Base-by-base conservation (phyloP, 1,140 invertebrate genomes). In the Aphelenchoides besseyi region DNA sequence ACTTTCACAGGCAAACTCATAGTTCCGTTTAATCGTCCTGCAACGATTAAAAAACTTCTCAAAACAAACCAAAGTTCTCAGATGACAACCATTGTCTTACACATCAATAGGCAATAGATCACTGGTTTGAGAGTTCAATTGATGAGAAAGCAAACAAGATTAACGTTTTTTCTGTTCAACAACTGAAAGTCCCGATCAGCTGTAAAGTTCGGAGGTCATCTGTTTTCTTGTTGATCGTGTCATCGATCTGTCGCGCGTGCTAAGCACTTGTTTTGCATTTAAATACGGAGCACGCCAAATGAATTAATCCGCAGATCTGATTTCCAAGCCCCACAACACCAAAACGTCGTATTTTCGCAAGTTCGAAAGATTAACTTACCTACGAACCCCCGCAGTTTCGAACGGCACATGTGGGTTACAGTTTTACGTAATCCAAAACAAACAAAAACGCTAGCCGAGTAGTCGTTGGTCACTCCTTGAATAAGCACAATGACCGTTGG, bases 391-490 rank as follows among this genome's bases (percentile, higher is more conserved):
- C n/a, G n/a, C n/a, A n/a, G n/a, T n/a, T n/a, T n/a, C n/a, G n/a
- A n/a, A n/a, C n/a, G n/a, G n/a, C n/a, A n/a, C n/a, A n/a, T n/a
- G n/a, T n/a, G n/a, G n/a, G n/a, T n/a, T n/a, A n/a, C n/a, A n/a
- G n/a, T 28, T 59, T 59, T 33, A 23, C 55, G 55, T 33, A 33
- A 59, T 59, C 55, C 55, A 59, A 59, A 59, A 59, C 18, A 59
- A 59, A 59, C 55, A 59, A 12, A 33, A 5, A 23, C 41, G 41
- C 41, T 23, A 23, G 41, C 41, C 41, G 41, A 48, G 41, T 48
- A 23, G 12, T 23, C n/a, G n/a, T n/a, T n/a, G n/a, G n/a, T n/a
- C n/a, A n/a, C n/a, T n/a, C n/a, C n/a, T n/a, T n/a, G n/a, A 16
- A 48, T 23, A 23, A 48, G 41, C 41, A 23, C 12, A 48, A 48